Conservation (phyloP, 2,888 invertebrate species). For the Lottia gigantea region DNA sequence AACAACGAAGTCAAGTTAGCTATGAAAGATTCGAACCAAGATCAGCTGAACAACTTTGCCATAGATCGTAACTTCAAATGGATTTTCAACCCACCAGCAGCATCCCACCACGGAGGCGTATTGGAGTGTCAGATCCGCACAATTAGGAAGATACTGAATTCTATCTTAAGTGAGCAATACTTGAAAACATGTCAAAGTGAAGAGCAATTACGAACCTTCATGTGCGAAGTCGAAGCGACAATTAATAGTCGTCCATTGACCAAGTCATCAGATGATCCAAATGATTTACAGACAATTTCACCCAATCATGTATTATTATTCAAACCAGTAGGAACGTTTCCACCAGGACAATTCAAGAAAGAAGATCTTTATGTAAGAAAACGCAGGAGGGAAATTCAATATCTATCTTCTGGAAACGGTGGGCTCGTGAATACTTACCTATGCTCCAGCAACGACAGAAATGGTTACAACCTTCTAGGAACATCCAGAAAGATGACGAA, state of each 20-base stretch:
- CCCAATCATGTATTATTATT: conserved; percentile 31
- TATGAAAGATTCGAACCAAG: background rate
- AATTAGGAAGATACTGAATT: too few species aligned
- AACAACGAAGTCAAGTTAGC: conserved; percentile 13
- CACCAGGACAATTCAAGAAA: conserved; percentile 29
- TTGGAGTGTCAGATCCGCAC: conserved; percentile 20
- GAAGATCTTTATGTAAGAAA: conserved; percentile 26
- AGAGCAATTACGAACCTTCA: conserved; percentile 28
- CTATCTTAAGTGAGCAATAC: too few species aligned
- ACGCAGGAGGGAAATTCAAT: conserved; percentile 34
- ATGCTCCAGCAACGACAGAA: conserved; percentile 24
- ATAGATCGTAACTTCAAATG: conserved; percentile 14
- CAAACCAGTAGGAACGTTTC: conserved; percentile 4
- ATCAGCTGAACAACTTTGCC: conserved; percentile 9
- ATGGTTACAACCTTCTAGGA: conserved; percentile 14
- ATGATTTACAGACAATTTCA: conserved; percentile 25
- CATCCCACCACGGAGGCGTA: conserved; percentile 29
- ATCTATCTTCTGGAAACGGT: conserved; percentile 30
- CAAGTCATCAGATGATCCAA: conserved; percentile 16
- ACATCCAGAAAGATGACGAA: conserved; percentile 4
- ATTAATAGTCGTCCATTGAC: conserved; percentile 30
- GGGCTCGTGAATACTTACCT: conserved; percentile 24
- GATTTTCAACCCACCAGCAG: conserved; percentile 31
- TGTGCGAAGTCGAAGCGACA: conserved; percentile 32
- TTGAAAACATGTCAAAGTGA: conserved; percentile 20